Evolutionary conservation across 2,797 vertebrate genomes (phyloP).

Genomic region (Myripristis murdjan): DNA sequence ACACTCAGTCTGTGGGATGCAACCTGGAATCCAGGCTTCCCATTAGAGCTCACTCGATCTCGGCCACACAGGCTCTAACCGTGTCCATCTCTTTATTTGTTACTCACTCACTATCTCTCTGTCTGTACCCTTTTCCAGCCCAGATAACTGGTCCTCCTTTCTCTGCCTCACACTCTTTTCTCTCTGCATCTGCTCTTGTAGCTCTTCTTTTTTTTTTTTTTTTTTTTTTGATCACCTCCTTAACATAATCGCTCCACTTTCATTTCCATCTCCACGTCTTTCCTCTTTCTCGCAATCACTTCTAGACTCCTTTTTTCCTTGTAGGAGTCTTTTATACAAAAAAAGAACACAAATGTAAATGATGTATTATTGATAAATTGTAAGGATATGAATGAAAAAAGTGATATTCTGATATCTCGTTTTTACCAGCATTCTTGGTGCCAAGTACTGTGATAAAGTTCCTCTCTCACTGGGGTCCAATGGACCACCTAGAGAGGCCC

Average conservation of each 20-base stretch:
- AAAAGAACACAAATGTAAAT: constrained; percentile 86
- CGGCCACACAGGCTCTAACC: constrained; percentile 65
- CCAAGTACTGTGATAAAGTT: constrained; percentile 90
- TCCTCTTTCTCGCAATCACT: constrained; percentile 74
- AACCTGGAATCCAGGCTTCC: constrained; percentile 80
- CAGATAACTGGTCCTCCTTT: constrained; percentile 61
- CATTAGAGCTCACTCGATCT: constrained; percentile 70
- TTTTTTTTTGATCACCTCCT: constrained; percentile 70
- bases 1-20: constrained; percentile 66
- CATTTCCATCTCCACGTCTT: constrained; percentile 50
- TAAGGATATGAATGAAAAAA: constrained; percentile 87
- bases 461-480: constrained; percentile 80
- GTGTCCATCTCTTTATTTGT: constrained; percentile 75
- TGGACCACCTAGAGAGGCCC: constrained; percentile 79
- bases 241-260: constrained; percentile 42
- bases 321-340: constrained; percentile 88
- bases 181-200: constrained; percentile 67
- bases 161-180: constrained; percentile 37
- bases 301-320: constrained; percentile 84
- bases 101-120: constrained; percentile 64
- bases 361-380: constrained; percentile 87
- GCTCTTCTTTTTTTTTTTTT: constrained; percentile 68
- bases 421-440: constrained; percentile 92
- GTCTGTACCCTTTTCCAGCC: constrained; percentile 64
- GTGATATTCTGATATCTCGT: constrained; percentile 88